phyloP scores from a whole-genome alignment of 2,113 vertebrate genomes.

The Henicopernis longicauda region DNA sequence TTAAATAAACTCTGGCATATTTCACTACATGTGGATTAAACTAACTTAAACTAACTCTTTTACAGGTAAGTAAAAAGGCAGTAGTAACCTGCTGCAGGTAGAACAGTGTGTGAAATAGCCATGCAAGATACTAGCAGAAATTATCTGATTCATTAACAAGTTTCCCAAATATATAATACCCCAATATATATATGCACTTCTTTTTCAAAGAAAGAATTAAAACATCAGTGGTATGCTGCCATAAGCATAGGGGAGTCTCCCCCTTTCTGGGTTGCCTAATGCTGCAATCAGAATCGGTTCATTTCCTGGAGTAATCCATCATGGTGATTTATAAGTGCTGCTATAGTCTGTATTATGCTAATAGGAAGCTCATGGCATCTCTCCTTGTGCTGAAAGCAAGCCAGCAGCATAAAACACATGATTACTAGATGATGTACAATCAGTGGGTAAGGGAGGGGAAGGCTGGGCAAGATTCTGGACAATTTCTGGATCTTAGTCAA shows the following conservation, averaged over 20 bases:
- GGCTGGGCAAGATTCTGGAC: background rate
- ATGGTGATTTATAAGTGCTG: slow-evolving; percentile 47
- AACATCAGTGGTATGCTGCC: background rate
- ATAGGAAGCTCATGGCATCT: slow-evolving; percentile 36
- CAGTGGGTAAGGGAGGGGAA: background rate
- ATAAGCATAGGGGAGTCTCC: background rate
- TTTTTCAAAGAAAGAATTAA: background rate
- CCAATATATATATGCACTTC: background rate
- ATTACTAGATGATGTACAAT: background rate
- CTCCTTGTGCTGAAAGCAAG: background rate
- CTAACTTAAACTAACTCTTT: background rate
- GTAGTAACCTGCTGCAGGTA: background rate
- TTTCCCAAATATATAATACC: background rate
- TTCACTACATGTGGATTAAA: background rate
- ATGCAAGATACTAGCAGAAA: background rate
- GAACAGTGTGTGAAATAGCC: background rate
- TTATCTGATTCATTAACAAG: background rate
- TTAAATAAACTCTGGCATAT: background rate
- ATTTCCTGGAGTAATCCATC: background rate
- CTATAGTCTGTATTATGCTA: background rate
- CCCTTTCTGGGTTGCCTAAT: background rate
- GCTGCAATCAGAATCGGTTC: background rate
- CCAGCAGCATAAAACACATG: background rate
- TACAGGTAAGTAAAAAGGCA: background rate
- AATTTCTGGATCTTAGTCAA: background rate